These are phyloP conservation scores for Mus pahari DNA, from an alignment of 2,113 vertebrate species.

Conservation along the genomic window DNA sequence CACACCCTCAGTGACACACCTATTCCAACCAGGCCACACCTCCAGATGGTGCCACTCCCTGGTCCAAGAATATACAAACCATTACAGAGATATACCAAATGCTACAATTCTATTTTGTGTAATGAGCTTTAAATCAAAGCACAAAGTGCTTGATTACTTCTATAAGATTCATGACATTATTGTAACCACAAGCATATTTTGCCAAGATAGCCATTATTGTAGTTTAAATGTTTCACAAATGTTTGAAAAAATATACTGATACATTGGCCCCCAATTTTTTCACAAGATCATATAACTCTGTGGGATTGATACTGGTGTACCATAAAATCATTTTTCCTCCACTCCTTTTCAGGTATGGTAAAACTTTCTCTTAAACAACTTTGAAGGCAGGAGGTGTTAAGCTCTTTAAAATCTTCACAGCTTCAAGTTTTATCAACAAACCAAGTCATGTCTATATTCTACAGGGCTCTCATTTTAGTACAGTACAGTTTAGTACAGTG, in stretches of 20 bases:
- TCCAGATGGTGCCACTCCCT: too few species aligned
- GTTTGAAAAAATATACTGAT: neutral
- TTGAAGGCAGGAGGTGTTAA: neutral
- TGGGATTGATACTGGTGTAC: neutral
- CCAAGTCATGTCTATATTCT: neutral
- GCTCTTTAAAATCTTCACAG: neutral
- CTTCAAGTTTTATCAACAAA: constrained; percentile 15
- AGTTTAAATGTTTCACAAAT: neutral
- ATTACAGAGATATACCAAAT: neutral
- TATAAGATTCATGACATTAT: neutral
- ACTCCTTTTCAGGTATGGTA: neutral
- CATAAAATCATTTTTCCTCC: neutral
- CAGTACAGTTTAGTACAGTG: neutral
- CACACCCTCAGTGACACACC: too few species aligned
- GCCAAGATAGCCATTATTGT: neutral
- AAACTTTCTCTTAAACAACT: neutral
- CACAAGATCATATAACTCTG: neutral
- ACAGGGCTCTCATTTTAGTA: neutral
- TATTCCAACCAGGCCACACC: too few species aligned
- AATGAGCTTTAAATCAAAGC: neutral
- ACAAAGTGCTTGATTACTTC: neutral
- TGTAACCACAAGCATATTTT: neutral
- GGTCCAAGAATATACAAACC: too few species aligned
- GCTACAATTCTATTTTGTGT: neutral
- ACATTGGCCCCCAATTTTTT: neutral